Evolutionary conservation across 2,888 invertebrate genomes (phyloP).

Genomic region (Drosophila colorata): DNA sequence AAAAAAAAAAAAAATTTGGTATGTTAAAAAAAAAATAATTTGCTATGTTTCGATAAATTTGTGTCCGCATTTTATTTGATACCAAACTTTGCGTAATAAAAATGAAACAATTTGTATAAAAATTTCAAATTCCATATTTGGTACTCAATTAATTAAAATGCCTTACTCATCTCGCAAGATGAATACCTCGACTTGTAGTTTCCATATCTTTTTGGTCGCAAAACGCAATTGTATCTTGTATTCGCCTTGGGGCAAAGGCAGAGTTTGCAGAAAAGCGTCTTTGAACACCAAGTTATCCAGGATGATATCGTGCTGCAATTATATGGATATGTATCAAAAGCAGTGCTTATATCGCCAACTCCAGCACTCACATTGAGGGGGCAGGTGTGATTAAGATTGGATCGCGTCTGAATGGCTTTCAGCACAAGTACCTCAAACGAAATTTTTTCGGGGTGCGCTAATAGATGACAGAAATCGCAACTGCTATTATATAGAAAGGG

Average conservation of each 20-base stretch:
- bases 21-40: conserved; percentile 17
- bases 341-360: too few species aligned
- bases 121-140: neutral
- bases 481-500: conserved; percentile 39
- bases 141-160: neutral
- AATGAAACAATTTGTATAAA: conserved; percentile 48
- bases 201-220: conserved; percentile 8
- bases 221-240: conserved; percentile 42
- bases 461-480: conserved; percentile 28
- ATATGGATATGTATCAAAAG: neutral
- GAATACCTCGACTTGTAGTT: conserved; percentile 15
- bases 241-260: conserved; percentile 48
- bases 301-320: conserved; percentile 35
- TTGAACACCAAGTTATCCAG: conserved; percentile 44
- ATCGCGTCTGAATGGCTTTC: conserved; percentile 2
- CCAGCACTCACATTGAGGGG: conserved; percentile 29
- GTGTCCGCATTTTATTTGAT: conserved; percentile 53
- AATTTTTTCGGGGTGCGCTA: conserved; percentile 11
- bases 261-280: conserved; percentile 20
- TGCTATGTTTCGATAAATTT: conserved; percentile 33
- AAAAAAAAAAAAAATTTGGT: too few species aligned
- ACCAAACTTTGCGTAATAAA: conserved; percentile 58
- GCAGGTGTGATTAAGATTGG: conserved; percentile 45
- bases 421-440: conserved; percentile 28
- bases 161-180: conserved; percentile 21